Base-by-base conservation (phyloP, 1,140 invertebrate genomes). In the Drosophila chauvacae region DNA sequence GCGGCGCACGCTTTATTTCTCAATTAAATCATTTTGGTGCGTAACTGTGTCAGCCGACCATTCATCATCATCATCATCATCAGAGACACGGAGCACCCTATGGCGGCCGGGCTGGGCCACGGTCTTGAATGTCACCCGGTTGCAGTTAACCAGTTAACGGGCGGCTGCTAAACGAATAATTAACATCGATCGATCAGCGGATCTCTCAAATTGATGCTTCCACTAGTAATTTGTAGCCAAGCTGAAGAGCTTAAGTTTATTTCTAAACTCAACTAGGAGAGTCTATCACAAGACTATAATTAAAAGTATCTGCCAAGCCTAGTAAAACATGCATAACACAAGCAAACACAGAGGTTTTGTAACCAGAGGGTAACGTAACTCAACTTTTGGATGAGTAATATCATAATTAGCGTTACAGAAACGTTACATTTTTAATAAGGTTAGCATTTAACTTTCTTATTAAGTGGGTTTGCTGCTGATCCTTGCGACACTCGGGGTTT, bases 41-140 rank as follows among this genome's bases (percentile, higher is more conserved):
- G 75, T 78, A 78, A 78, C 75, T 78, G 75, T 78, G 76, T 71
- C 76, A 78, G 68, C 45, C 55, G 45, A 39, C 69, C 65, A 74
- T 62, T 55, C 51, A 55, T 41, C 37, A n/a, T 55, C 53, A 63
- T 41, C 35, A n/a, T 23, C 23, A 56, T 39, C 48, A 63, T 41
- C 37, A n/a, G 61, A 16, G 35, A 28, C 33, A 41, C 61, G 9
- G 7, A 26, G n/a, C 47, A 64, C 37, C 39, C 60, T 62, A n/a
- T 64, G 18, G 26, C 37, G 14, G 42, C 18, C 18, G 30, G n/a
- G n/a, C 33, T 28, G 59, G 55, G 48, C n/a, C 48, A 28, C 48
- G 48, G 58, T 23, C 39, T 33, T 33, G 28, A 45, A 41, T 33
- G 51, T 75, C 48, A 50, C 30, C 35, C 18, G 57, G 28, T 55